Evolutionary conservation across 2,113 vertebrate genomes (phyloP), one percentile per base, ranked within the genome.

Genomic region (Pelecanus crispus): DNA sequence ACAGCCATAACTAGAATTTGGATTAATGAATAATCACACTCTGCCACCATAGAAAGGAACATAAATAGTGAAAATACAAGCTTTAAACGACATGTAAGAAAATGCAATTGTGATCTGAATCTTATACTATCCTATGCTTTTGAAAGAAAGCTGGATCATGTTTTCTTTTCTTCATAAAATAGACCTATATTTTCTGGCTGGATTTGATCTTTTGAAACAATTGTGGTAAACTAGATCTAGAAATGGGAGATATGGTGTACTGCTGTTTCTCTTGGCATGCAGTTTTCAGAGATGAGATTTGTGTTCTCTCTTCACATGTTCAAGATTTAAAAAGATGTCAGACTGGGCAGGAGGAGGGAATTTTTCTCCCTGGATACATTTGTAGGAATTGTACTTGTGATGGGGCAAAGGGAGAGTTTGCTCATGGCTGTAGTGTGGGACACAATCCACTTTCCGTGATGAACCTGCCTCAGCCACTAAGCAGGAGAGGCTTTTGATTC

Each of bases 361-460:
- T 77, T 66, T 59, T 81, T 55, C 24, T 77, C 2, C 0, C 52
- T 55, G 45, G 52, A 17, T 65, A 32, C 34, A 25, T 52, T 53
- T 0, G 0, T 40, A 31, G 10, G 58, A 94, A 75, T 50, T 36
- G 24, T 13, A 40, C 4, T 7, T 16, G 10, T 47, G 53, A n/a
- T 42, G 34, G 58, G 24, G 6, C 18, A 21, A 93, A 86, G 11
- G 15, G 14, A 77, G 11, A 7, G 22, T 38, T 71, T 92, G 9
- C 47, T 72, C 11, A 0, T 29, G 12, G 28, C 20, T 70, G 32
- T 52, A 38, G 22, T 7, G 10, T 26, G n/a, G 21, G 31, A 32
- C 3, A 38, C 22, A 25, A 24, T 40, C n/a, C 25, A 7, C 16
- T 87, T 91, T 17, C 68, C 20, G 4, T 38, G 9, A 55, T n/a